Base-by-base conservation (phyloP, 2,888 invertebrate species). In the Strigamia transsilvanica region DNA sequence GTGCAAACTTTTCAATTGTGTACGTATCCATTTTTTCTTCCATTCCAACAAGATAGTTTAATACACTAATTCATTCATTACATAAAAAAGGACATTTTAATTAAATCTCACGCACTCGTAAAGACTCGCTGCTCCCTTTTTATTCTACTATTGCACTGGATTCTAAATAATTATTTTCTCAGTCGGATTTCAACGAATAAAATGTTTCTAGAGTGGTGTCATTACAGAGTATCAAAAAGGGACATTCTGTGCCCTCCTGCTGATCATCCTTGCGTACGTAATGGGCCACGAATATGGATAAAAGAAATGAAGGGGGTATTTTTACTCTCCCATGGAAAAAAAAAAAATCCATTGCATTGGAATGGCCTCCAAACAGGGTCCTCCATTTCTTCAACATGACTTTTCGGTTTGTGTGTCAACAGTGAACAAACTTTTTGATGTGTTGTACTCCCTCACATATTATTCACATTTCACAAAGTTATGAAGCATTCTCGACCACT, bases 141-240 rank as follows among this genome's bases (percentile, higher is more conserved):
- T 32, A 32, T 73, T 73, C n/a, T 32, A 73, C 73, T 32, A 32
- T 73, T 73, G 73, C 32, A 73, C 73, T 73, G 32, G 73, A 73
- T 32, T 73, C 73, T 73, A 73, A 73, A 73, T 73, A 73, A 73
- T 73, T 73, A 73, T 73, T 73, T 73, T 73, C 73, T 73, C 73
- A 73, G 73, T 27, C 32, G 73, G 73, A 73, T 73, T 73, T 73
- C 23, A 27, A 12, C 73, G n/a, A 73, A 73, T 73, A 32, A 73
- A 73, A 73, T 73, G 73, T 73, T 73, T 73, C 73, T 73, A n/a
- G 73, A 73, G 73, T 73, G 73, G 73, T 32, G 73, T 73, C 73
- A 73, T 73, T 73, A 73, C 27, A 32, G 32, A 73, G 73, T 73
- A 73, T 32, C 73, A 73, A 27, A 73, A 73, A 73, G 32, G 27